phyloP scores from a whole-genome alignment of 53 echinoderm and acorn worm genomes.

The Stichopus horrens region DNA sequence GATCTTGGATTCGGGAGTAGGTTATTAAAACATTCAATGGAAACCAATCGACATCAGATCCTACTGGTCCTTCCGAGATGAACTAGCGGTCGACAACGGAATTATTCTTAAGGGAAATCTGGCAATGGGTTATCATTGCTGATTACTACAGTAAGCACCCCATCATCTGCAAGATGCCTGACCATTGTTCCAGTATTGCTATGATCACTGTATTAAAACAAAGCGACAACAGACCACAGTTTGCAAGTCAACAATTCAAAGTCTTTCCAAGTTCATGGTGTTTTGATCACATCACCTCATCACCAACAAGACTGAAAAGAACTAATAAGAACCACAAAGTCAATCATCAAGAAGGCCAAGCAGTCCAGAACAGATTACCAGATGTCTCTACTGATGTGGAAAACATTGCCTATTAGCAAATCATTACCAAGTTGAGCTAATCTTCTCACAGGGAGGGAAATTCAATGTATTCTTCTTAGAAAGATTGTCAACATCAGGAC shows the following conservation, averaged over 20 bases:
- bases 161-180: conserved; percentile 39
- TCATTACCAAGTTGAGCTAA: conserved; percentile 6
- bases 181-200: not conserved
- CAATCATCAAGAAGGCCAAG: conserved; percentile 41
- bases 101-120: conserved; percentile 44
- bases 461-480: conserved; percentile 6
- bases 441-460: conserved; percentile 22
- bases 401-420: conserved; percentile 26
- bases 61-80: conserved; percentile 64
- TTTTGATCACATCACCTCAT: conserved; percentile 51
- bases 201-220: conserved; percentile 23
- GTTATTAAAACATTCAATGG: no score
- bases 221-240: conserved; percentile 48
- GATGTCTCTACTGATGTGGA: conserved; percentile 30
- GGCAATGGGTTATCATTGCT: conserved; percentile 45
- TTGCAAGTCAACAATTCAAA: conserved; percentile 39
- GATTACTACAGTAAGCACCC: conserved; percentile 58
- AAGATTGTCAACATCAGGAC: not conserved
- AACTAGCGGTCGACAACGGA: conserved; percentile 53
- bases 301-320: conserved; percentile 37
- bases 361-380: not conserved
- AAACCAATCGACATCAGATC: conserved; percentile 47
- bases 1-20: no score
- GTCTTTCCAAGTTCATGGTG: conserved; percentile 23
- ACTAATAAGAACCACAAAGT: conserved; percentile 43